Evolutionary conservation across 2,113 vertebrate genomes (phyloP).

Genomic region (Panthera tigris): DNA sequence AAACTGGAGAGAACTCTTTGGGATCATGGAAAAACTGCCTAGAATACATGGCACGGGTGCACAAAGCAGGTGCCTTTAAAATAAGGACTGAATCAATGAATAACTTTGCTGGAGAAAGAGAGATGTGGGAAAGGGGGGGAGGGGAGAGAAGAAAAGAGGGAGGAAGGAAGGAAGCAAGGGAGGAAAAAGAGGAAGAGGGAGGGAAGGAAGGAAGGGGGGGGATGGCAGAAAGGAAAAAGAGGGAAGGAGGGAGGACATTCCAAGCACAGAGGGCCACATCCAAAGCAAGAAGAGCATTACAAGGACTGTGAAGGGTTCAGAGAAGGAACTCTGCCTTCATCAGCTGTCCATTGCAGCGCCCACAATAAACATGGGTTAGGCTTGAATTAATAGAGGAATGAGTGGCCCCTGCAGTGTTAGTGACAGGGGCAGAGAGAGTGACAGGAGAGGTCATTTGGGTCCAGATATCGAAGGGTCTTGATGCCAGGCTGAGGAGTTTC

Average conservation of each 20-base stretch:
- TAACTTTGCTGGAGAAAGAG: not conserved
- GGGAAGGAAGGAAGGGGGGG: accelerated
- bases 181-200: too few species aligned
- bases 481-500: not conserved
- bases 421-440: not conserved
- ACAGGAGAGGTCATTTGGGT: not conserved
- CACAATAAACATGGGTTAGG: not conserved
- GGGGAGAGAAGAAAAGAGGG: too few species aligned
- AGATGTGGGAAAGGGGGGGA: not conserved
- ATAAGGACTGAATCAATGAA: not conserved
- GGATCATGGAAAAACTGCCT: not conserved
- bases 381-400: not conserved
- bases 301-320: not conserved
- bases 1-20: not conserved
- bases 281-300: not conserved
- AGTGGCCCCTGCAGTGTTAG: too few species aligned
- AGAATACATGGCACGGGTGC: not conserved
- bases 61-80: not conserved
- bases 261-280: too few species aligned
- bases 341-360: not conserved
- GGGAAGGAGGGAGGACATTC: not conserved
- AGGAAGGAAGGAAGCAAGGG: too few species aligned
- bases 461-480: not conserved
- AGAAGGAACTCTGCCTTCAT: not conserved
- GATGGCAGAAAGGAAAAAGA: not conserved